A percentile compares a stretch with the other conserved stretches of the same genome.
Evolutionary conservation across 1,140 invertebrate species (phyloP).

Genomic region (Zaprionus lachaisei): DNA sequence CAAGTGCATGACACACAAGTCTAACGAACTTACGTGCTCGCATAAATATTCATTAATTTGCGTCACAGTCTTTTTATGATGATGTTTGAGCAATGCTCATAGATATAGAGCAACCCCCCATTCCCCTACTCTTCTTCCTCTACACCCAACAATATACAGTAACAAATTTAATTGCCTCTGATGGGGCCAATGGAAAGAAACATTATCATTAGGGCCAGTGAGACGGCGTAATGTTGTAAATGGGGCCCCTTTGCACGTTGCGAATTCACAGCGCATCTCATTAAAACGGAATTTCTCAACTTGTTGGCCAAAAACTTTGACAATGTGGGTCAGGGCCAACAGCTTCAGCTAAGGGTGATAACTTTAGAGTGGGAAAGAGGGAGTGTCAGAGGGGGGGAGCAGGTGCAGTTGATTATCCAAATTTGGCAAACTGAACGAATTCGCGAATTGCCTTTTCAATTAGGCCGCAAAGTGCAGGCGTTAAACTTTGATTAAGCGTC

Average conservation of each 20-base stretch:
- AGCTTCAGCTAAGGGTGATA: constrained; percentile 36
- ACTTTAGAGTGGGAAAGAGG: neutral
- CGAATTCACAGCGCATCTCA: constrained; percentile 67
- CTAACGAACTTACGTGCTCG: constrained; percentile 42
- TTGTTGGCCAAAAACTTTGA: constrained; percentile 34
- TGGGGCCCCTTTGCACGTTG: constrained; percentile 1
- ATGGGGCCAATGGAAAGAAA: constrained; percentile 4
- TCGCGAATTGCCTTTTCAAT: constrained; percentile 69
- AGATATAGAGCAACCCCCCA: neutral
- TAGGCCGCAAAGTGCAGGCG: constrained; percentile 57
- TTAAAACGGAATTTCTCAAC: constrained; percentile 73
- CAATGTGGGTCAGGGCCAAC: constrained; percentile 69
- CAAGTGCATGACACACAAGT: constrained; percentile 8
- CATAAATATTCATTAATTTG: constrained; percentile 79
- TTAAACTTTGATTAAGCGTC: constrained; percentile 73
- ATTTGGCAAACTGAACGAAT: constrained; percentile 49
- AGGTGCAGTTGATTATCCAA: constrained; percentile 44
- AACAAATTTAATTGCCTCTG: constrained; percentile 11
- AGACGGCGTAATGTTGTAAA: neutral
- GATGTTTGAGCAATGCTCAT: constrained; percentile 26
- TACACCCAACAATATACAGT: neutral
- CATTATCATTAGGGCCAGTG: constrained; percentile 2
- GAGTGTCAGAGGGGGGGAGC: neutral
- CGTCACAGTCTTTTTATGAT: constrained; percentile 21
- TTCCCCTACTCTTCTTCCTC: neutral